Conservation (phyloP, 2,113 vertebrate species). For the Probosciger aterrimus region DNA sequence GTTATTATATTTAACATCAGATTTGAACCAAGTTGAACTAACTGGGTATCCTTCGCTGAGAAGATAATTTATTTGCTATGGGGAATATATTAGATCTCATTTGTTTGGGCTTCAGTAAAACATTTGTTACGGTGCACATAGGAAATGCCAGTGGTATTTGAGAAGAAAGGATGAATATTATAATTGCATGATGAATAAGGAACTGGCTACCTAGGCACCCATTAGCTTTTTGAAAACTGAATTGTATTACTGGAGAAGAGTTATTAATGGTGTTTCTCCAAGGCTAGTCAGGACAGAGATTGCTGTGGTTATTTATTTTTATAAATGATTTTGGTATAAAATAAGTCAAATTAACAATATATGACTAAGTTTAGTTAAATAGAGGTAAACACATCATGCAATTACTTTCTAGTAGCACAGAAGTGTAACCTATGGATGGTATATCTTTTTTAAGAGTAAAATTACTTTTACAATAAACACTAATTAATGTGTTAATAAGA, state of each 20-base stretch:
- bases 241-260: neutral
- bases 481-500: neutral
- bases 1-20: neutral
- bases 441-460: neutral
- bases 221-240: neutral
- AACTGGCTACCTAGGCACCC: neutral
- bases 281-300: neutral
- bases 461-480: neutral
- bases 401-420: accelerated
- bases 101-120: constrained; percentile 18
- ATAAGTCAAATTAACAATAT: neutral
- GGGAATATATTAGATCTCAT: neutral
- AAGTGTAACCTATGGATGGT: neutral
- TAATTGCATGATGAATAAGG: neutral
- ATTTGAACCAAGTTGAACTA: neutral
- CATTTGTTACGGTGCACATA: neutral
- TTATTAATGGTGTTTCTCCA: neutral
- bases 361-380: neutral
- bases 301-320: neutral
- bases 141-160: neutral
- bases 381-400: neutral
- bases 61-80: neutral
- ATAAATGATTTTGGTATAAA: neutral
- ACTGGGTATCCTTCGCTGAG: neutral
- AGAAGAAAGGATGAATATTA: neutral